Conservation (phyloP, 2,797 vertebrate genomes). For the Heteromormyrus szaboi region DNA sequence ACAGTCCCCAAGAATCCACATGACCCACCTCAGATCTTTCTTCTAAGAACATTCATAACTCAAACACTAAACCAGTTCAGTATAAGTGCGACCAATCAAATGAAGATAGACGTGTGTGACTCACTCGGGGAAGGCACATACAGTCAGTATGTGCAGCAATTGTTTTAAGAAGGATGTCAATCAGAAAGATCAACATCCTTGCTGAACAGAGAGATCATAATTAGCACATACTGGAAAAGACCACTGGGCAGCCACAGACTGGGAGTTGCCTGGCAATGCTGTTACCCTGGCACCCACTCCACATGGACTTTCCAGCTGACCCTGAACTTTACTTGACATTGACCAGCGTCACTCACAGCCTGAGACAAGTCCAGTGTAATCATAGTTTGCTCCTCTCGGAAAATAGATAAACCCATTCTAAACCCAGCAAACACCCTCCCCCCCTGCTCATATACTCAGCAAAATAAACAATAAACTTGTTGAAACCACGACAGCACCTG, state of each 20-base stretch:
- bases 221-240: constrained; percentile 21
- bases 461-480: not conserved
- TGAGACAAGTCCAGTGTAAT: not conserved
- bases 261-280: constrained; percentile 26
- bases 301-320: not conserved
- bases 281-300: not conserved
- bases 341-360: not conserved
- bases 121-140: not conserved
- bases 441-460: not conserved
- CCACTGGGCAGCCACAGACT: constrained; percentile 37
- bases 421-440: not conserved
- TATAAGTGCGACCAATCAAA: not conserved
- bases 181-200: constrained; percentile 38
- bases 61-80: not conserved
- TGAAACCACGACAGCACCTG: constrained; percentile 20
- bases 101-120: not conserved
- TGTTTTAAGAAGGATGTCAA: constrained; percentile 39
- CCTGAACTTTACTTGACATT: not conserved
- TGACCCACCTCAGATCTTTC: not conserved
- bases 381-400: not conserved
- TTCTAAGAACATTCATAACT: not conserved
- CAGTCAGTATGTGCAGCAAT: not conserved
- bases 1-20: not conserved
- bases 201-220: constrained; percentile 28
- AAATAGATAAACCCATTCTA: not conserved